Base-by-base conservation (phyloP, 2,888 invertebrate species). In the Ceratothoa steindachneri region DNA sequence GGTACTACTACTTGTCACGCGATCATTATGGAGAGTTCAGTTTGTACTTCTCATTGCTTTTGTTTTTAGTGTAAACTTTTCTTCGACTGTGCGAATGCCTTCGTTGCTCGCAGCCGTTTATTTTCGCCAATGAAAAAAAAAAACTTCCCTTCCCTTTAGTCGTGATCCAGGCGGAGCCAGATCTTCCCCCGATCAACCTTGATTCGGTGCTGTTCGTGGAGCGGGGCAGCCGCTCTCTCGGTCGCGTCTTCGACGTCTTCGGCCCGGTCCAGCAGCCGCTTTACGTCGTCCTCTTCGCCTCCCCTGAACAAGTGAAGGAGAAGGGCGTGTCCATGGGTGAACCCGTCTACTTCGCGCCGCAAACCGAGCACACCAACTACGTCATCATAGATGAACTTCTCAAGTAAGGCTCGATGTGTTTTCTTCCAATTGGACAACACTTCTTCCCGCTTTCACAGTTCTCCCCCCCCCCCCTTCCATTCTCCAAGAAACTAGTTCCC, bases 261-360 rank as follows among this genome's bases (percentile, higher is more conserved):
- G 97, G 97, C 15, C 92, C 90, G 68, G 92, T 97, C 0, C 87
- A 88, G 0, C 89, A 90, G 81, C 97, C 97, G 0, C 88, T 91
- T 81, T 97, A 97, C 84, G 91, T 92, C 81, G 89, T 97, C n/a
- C 88, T 96, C 1, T 97, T 97, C 85, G 96, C 95, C 85, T 90
- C 89, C 0, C 83, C 84, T 12, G 88, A 91, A 70, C 93, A 97
- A 83, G 92, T 93, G 69, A 84, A 87, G 66, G 87, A 88, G 64
- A 88, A 88, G 77, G 89, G 89, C 67, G 88, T 93, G 1, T 83
- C 86, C 81, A 84, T 88, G 67, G 93, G 92, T 67, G 87, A 89
- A 83, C 87, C 87, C 7, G 93, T 97, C 2, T 97, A 88, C 85
- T 92, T 90, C 82, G 95, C 94, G 24, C 95, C 95, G 0, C 87